These are phyloP conservation scores for Ceratina japonica DNA, from an alignment of 1,140 invertebrate genomes.

Conservation along the genomic window DNA sequence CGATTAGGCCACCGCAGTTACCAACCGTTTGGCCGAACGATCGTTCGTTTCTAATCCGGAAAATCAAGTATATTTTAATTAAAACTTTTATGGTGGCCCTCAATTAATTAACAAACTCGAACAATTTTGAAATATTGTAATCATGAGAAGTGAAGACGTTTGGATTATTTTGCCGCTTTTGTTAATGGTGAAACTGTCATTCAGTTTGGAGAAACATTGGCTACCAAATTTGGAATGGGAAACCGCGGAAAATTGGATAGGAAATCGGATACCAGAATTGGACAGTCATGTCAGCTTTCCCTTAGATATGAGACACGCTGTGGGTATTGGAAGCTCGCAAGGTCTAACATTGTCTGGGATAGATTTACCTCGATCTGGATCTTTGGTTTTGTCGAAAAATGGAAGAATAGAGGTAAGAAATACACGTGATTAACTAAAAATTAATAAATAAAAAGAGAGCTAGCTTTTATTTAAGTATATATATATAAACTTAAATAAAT, in stretches of 20 bases:
- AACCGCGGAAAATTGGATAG: constrained; percentile 69
- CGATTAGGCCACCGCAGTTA: constrained; percentile 31
- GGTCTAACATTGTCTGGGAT: constrained; percentile 63
- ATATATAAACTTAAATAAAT: too few relatives aligned
- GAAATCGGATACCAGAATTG: constrained; percentile 57
- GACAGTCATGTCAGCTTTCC: constrained; percentile 71
- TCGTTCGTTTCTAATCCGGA: not conserved
- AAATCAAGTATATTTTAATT: not conserved
- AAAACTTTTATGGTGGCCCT: too few relatives aligned
- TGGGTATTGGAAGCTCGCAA: constrained; percentile 60
- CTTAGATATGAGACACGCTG: constrained; percentile 66
- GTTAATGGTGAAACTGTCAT: not conserved
- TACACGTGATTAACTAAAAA: too few relatives aligned
- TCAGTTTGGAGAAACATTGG: constrained; percentile 67
- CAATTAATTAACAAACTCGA: too few relatives aligned
- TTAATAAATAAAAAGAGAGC: too few relatives aligned
- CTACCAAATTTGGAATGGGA: constrained; percentile 73
- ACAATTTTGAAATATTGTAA: not conserved
- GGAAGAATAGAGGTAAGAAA: constrained; percentile 67
- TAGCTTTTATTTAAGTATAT: too few relatives aligned
- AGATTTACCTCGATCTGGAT: constrained; percentile 71
- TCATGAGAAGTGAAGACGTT: not conserved
- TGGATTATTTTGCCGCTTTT: not conserved
- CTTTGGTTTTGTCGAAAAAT: constrained; percentile 64
- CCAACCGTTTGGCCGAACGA: not conserved